Evolutionary conservation across 2,113 vertebrate species (phyloP), one percentile per base, ranked within the genome.

Genomic region (Hypomesus transpacificus): DNA sequence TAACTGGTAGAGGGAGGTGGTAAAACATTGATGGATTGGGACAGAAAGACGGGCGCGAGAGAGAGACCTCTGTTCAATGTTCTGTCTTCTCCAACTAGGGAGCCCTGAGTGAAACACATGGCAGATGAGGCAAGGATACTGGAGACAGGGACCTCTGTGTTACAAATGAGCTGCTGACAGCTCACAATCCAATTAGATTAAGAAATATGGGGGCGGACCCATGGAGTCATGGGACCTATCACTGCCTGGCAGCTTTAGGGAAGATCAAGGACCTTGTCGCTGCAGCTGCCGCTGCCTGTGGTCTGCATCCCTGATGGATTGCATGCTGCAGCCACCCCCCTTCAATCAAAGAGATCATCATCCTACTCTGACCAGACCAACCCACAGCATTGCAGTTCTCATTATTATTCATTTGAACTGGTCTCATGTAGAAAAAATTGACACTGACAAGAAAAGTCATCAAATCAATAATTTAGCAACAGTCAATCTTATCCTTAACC

Each of bases 131-230:
- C 58, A 14, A 18, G 81, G 79, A 79, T 72, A 81, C 39, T 46
- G 39, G 39, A 46, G 39, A 46, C 39, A 85, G 76, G 70, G 75
- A 79, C 82, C 71, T 75, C 50, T 74, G 79, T 66, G 84, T 79
- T 77, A 77, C 75, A 87, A 86, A 90, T 83, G 77, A 83, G 76
- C 82, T 68, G 21, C 77, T 87, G 84, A 87, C 84, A 87, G 80
- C 78, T 79, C 72, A 64, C 78, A 86, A 82, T 89, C 75, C 80
- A 82, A 85, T 86, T 89, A 90, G 85, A 87, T 82, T 80, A 87
- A 88, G 87, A 89, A 90, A 87, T 88, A 88, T 89, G 84, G 85
- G 75, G 77, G 76, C 70, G 61, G 61, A 61, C 57, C 61, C 7
- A 18, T 63, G 61, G 61, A 31, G 61, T 31, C 59, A 61, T 61